phyloP scores from a whole-genome alignment of 2,888 invertebrate genomes.

The Andrena camellia region DNA sequence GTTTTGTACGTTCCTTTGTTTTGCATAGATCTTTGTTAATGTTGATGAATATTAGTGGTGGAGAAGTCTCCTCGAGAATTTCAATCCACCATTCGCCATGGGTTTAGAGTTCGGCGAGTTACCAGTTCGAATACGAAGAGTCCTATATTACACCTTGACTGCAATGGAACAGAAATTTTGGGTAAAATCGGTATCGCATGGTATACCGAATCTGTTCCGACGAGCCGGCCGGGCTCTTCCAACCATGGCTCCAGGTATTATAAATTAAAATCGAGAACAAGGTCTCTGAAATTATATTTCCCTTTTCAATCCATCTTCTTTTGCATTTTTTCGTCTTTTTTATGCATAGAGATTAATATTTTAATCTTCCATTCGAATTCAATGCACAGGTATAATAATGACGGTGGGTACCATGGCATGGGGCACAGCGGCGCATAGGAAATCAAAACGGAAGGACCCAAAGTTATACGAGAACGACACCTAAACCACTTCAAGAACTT shows the following conservation, averaged over 20 bases:
- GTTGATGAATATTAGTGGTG: neutral
- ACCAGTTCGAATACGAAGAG: conserved; percentile 69
- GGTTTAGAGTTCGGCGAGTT: conserved; percentile 67
- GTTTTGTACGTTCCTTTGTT: conserved; percentile 23
- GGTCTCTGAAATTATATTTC: neutral
- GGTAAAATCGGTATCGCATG: conserved; percentile 57
- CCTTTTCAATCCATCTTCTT: neutral
- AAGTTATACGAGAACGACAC: conserved; percentile 68
- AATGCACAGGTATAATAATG: conserved; percentile 18
- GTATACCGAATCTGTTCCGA: conserved; percentile 54
- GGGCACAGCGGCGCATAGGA: conserved; percentile 36
- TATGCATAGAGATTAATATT: neutral
- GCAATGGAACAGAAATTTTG: conserved; percentile 65
- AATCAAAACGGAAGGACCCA: conserved; percentile 64
- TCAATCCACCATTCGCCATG: conserved; percentile 30
- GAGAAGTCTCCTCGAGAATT: neutral
- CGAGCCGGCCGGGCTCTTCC: conserved; percentile 30
- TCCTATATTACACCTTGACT: conserved; percentile 63
- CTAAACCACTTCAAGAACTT: conserved; percentile 23
- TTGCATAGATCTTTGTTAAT: neutral
- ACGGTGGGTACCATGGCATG: conserved; percentile 24
- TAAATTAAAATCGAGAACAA: neutral
- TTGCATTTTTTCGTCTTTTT: neutral
- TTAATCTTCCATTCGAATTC: neutral
- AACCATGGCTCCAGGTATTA: conserved; percentile 58